Evolutionary conservation across 2,888 invertebrate genomes (phyloP).

Genomic region (Drosophila acutilabella): DNA sequence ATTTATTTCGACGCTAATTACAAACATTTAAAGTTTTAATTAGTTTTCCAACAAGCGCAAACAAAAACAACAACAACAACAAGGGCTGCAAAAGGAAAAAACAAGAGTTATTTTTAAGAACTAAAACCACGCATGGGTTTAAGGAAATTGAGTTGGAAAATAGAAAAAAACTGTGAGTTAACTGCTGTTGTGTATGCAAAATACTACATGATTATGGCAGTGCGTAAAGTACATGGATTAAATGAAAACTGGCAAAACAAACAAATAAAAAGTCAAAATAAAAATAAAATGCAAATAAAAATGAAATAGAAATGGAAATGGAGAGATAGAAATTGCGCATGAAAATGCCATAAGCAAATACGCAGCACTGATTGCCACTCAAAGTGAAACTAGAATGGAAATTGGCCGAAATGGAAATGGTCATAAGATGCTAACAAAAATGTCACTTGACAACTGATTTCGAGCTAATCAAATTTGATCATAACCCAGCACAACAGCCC

Average conservation of each 20-base stretch:
- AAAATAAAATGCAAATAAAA: slow-evolving; percentile 42
- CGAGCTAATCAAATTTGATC: slow-evolving; percentile 42
- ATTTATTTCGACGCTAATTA: slow-evolving; percentile 77
- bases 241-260: slow-evolving; percentile 47
- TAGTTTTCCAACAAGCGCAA: slow-evolving; percentile 67
- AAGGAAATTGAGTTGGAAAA: slow-evolving; percentile 12
- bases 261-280: slow-evolving; percentile 46
- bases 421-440: slow-evolving; percentile 58
- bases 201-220: slow-evolving; percentile 38
- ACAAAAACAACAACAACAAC: slow-evolving; percentile 21
- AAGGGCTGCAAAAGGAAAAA: neutral
- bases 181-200: slow-evolving; percentile 53
- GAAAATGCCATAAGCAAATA: slow-evolving; percentile 63
- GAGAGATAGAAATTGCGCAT: slow-evolving; percentile 52
- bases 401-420: slow-evolving; percentile 58
- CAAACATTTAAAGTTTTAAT: slow-evolving; percentile 78
- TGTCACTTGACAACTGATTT: slow-evolving; percentile 25
- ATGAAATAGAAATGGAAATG: slow-evolving; percentile 12
- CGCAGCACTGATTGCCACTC: slow-evolving; percentile 60
- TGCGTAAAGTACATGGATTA: slow-evolving; percentile 7
- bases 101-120: slow-evolving; percentile 6
- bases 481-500: slow-evolving; percentile 29
- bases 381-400: slow-evolving; percentile 55
- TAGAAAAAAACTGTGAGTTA: slow-evolving; percentile 18
- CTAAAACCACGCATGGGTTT: slow-evolving; percentile 12